phyloP scores from a whole-genome alignment of 2,797 vertebrate genomes.

The Oryzias sinensis region DNA sequence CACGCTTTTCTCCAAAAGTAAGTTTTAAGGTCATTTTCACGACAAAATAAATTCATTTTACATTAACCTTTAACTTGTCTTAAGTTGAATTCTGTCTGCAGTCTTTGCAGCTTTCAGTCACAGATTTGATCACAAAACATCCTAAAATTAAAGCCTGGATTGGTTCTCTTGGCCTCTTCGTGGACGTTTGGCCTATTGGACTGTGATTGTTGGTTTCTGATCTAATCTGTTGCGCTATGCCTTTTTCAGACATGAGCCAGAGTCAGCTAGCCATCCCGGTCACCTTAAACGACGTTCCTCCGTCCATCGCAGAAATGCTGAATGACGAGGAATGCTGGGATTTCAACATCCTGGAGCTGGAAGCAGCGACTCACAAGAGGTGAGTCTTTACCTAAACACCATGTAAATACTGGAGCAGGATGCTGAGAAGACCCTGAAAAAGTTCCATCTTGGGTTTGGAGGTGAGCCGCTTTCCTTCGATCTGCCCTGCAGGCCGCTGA shows the following conservation, averaged over 20 bases:
- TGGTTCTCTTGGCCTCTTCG: too few species aligned
- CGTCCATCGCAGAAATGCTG: slow-evolving; percentile 86
- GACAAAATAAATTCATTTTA: too few species aligned
- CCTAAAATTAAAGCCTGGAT: too few species aligned
- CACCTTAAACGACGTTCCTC: slow-evolving; percentile 87
- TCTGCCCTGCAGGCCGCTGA: slow-evolving; percentile 82
- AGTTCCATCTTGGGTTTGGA: not conserved
- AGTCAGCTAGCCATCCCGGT: slow-evolving; percentile 79
- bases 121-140: too few species aligned
- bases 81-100: too few species aligned
- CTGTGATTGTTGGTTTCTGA: not conserved
- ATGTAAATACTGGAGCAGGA: too few species aligned
- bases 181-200: too few species aligned
- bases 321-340: slow-evolving; percentile 93
- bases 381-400: too few species aligned
- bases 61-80: too few species aligned
- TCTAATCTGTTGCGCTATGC: not conserved
- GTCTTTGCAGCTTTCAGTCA: too few species aligned
- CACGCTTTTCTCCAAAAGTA: slow-evolving; percentile 90
- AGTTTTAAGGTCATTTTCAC: slow-evolving; percentile 25
- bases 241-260: slow-evolving; percentile 66
- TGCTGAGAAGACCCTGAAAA: too few species aligned
- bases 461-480: not conserved
- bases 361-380: slow-evolving; percentile 85
- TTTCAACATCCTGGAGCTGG: slow-evolving; percentile 93